Percentiles rank a stretch among this genome's conserved stretches.
Evolutionary conservation across 2,888 invertebrate genomes (phyloP).

Genomic region (Nymphalis polychloros): DNA sequence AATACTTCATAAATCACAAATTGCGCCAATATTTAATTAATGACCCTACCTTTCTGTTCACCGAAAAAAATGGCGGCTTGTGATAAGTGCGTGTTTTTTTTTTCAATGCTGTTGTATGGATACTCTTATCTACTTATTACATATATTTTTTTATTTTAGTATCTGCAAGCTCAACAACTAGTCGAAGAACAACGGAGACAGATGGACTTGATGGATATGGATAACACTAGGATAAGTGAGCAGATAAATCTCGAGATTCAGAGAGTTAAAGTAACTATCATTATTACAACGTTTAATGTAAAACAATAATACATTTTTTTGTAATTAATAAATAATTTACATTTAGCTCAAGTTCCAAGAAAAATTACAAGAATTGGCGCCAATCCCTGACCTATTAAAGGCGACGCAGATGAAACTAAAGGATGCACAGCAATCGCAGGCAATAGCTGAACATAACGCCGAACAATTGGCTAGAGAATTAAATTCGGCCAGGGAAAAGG

Average conservation of each 20-base stretch:
- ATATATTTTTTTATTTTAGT: constrained; percentile 52
- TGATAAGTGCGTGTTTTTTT: not conserved
- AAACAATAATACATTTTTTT: not conserved
- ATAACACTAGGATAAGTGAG: constrained; percentile 86
- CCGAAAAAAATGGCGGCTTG: too few species aligned
- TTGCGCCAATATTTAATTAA: too few species aligned
- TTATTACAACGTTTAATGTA: not conserved
- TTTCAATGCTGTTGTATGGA: too few species aligned
- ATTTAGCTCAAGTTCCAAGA: constrained; percentile 84
- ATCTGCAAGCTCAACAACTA: constrained; percentile 85
- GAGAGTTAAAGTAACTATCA: constrained; percentile 79
- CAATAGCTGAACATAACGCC: constrained; percentile 84
- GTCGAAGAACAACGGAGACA: constrained; percentile 87
- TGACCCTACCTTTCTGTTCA: too few species aligned
- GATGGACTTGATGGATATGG: constrained; percentile 87
- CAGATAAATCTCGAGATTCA: constrained; percentile 87
- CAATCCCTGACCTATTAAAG: constrained; percentile 85
- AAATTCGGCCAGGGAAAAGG: constrained; percentile 83
- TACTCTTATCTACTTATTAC: too few species aligned
- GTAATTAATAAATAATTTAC: not conserved
- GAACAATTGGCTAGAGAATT: constrained; percentile 85
- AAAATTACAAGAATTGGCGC: constrained; percentile 85
- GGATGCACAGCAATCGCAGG: constrained; percentile 85
- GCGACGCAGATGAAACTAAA: constrained; percentile 85
- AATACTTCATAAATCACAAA: too few species aligned